Evolutionary conservation across 1,140 invertebrate species (phyloP).

Genomic region (Apis dorsata): DNA sequence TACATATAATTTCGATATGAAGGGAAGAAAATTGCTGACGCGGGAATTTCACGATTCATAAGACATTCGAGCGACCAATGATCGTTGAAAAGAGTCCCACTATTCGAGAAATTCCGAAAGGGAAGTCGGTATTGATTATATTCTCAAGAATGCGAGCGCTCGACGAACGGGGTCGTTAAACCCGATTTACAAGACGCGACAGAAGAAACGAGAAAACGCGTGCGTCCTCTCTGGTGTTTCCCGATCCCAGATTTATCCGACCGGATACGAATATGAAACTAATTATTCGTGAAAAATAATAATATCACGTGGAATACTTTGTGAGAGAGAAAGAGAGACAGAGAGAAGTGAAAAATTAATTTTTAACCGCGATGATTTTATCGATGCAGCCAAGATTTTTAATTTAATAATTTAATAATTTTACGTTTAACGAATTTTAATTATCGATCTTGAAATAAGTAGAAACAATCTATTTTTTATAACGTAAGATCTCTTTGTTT

Average conservation of each 20-base stretch:
- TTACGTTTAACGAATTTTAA: not conserved
- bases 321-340: not conserved
- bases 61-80: constrained; percentile 16
- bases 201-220: not conserved
- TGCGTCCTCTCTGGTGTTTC: not conserved
- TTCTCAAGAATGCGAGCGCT: constrained; percentile 34
- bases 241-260: not conserved
- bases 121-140: constrained; percentile 39
- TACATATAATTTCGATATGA: constrained; percentile 14
- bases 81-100: constrained; percentile 22
- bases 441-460: not conserved
- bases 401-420: no score
- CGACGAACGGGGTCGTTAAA: constrained; percentile 32
- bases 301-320: not conserved
- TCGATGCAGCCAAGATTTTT: no score
- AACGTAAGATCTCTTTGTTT: not conserved
- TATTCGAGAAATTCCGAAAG: constrained; percentile 39
- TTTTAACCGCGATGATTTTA: not conserved
- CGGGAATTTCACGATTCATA: constrained; percentile 38
- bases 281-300: not conserved
- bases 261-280: no score
- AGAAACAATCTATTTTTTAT: not conserved
- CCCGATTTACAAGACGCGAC: constrained; percentile 25
- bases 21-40: constrained; percentile 31
- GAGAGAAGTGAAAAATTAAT: not conserved